Percentiles rank a stretch among this genome's conserved stretches.
phyloP scores from a whole-genome alignment of 2,113 vertebrate species.

The Platanista minor region DNA sequence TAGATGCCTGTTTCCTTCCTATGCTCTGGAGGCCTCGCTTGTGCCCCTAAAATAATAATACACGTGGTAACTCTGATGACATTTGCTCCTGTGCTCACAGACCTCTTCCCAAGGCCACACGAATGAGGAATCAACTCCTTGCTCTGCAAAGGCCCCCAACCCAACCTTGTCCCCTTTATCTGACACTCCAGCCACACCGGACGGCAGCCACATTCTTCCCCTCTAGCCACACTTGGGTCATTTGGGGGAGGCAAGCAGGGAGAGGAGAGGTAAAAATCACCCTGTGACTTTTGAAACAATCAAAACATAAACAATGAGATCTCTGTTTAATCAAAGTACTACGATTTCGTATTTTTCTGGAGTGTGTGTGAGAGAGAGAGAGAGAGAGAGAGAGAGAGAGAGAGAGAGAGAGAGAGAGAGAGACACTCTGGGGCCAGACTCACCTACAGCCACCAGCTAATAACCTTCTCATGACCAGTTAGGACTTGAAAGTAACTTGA shows the following conservation, averaged over 20 bases:
- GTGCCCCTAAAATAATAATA: background rate
- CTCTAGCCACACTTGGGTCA: background rate
- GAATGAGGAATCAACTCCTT: background rate
- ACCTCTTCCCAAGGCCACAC: no score
- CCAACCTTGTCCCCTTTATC: background rate
- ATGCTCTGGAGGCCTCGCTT: background rate
- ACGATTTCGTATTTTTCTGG: background rate
- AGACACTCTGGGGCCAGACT: background rate
- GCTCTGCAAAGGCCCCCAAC: background rate
- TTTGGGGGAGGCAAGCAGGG: background rate
- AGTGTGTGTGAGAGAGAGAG: background rate
- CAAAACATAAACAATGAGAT: background rate
- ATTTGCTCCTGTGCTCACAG: background rate
- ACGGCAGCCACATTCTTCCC: background rate
- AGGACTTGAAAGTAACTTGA: background rate
- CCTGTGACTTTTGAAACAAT: background rate
- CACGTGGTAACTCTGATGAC: fast-evolving
- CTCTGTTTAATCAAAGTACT: background rate
- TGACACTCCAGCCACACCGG: background rate
- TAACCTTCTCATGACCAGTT: no score
- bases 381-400: background rate
- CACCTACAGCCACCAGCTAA: background rate
- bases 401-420: no score
- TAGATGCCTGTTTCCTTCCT: background rate
- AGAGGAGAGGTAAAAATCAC: background rate